phyloP scores from a whole-genome alignment of 2,113 vertebrate species.

The Nannospalax galili region DNA sequence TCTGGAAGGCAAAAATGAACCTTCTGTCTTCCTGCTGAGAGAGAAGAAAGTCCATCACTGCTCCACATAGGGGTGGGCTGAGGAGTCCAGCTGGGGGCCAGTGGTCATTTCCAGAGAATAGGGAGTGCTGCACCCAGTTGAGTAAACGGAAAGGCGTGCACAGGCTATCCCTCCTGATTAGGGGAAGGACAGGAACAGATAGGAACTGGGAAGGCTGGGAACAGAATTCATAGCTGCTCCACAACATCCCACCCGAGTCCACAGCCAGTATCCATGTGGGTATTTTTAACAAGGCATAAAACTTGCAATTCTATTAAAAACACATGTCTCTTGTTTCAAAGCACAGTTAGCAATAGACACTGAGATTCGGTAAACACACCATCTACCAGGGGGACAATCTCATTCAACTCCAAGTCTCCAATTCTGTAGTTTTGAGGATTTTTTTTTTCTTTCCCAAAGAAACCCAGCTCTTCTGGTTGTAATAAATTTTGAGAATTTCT shows the following conservation, averaged over 20 bases:
- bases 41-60: background rate
- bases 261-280: conserved; percentile 50
- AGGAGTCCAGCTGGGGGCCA: conserved; percentile 25
- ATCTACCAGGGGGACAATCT: conserved; percentile 30
- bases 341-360: conserved; percentile 73
- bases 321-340: conserved; percentile 79
- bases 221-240: background rate
- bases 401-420: conserved; percentile 34
- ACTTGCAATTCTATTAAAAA: conserved; percentile 81
- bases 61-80: background rate
- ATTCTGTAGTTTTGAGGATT: background rate
- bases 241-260: background rate
- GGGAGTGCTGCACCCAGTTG: background rate
- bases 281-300: conserved; percentile 80
- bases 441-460: conserved; percentile 28
- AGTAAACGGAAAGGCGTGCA: background rate
- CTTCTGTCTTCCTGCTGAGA: background rate
- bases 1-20: conserved; percentile 7
- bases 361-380: conserved; percentile 65
- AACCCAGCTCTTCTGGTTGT: background rate
- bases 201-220: background rate
- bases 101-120: background rate
- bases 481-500: conserved; percentile 36
- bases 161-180: too few species aligned
- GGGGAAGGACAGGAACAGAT: too few species aligned